A percentile compares a stretch with the other conserved stretches of the same genome.
Conservation (phyloP, 2,113 vertebrate species). For the Anthoscopus minutus region DNA sequence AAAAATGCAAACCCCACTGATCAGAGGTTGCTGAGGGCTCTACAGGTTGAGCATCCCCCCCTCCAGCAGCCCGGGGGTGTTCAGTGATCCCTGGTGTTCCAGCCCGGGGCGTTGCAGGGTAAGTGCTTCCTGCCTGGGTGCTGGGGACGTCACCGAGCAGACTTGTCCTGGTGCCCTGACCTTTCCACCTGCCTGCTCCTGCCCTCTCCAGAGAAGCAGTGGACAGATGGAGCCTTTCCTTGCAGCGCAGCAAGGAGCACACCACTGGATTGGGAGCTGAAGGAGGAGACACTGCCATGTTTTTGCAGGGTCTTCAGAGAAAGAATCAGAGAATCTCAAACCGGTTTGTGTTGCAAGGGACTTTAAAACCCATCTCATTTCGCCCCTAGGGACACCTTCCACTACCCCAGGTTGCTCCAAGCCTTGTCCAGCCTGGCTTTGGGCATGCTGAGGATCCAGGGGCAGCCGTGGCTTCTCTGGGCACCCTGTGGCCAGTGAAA, state of each 20-base stretch:
- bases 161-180: accelerated
- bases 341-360: not conserved
- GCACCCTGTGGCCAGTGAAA: not conserved
- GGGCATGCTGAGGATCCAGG: not conserved
- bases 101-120: accelerated
- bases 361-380: not conserved
- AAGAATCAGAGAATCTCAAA: not conserved
- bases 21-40: not conserved
- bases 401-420: accelerated
- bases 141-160: accelerated
- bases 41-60: accelerated
- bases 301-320: not conserved
- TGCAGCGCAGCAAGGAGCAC: accelerated
- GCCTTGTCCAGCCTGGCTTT: accelerated
- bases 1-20: not conserved
- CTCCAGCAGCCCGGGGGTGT: not conserved
- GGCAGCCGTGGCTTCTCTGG: not conserved
- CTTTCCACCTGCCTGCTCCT: not conserved
- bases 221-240: not conserved
- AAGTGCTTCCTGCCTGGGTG: not conserved
- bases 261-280: accelerated
- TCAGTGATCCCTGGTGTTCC: not conserved
- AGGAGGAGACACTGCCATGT: accelerated
- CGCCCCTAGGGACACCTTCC: not conserved
- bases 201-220: not conserved